A percentile compares a stretch with the other conserved stretches of the same genome.
Evolutionary conservation across 2,888 invertebrate genomes (phyloP).

Genomic region (Cyclophora punctaria): DNA sequence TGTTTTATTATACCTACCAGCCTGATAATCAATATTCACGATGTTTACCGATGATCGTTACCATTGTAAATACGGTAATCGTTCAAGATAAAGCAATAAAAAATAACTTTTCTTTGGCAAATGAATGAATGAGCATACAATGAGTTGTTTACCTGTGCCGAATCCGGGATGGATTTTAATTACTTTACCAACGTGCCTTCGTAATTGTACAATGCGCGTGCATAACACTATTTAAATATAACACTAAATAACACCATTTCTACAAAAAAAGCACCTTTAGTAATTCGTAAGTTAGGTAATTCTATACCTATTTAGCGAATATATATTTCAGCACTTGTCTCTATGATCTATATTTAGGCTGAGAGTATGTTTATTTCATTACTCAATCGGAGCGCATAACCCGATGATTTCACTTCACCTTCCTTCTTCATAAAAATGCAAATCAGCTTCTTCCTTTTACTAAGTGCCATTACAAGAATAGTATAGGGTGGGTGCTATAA

Average conservation of each 20-base stretch:
- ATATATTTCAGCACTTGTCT: background rate
- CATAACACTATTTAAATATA: too few species aligned
- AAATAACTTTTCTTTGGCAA: constrained; percentile 18
- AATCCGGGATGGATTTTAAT: too few species aligned
- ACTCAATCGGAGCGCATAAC: constrained; percentile 3
- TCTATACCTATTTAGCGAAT: too few species aligned
- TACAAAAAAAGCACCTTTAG: too few species aligned
- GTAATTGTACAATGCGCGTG: too few species aligned
- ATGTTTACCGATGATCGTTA: constrained; percentile 41
- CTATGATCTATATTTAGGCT: background rate
- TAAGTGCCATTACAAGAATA: constrained; percentile 59
- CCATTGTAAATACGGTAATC: constrained; percentile 27
- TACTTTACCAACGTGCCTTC: too few species aligned
- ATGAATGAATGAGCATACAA: too few species aligned
- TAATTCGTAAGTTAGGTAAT: too few species aligned
- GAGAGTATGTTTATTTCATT: background rate
- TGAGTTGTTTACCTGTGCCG: too few species aligned
- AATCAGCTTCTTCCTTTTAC: constrained; percentile 67
- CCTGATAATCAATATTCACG: constrained; percentile 33
- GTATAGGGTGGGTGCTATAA: constrained; percentile 56
- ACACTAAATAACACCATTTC: too few species aligned
- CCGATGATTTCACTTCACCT: constrained; percentile 54
- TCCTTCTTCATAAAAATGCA: constrained; percentile 68
- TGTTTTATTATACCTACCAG: constrained; percentile 12
- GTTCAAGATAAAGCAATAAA: constrained; percentile 10